Base-by-base conservation (phyloP, 2,113 vertebrate species). In the Amphilophus citrinellus region DNA sequence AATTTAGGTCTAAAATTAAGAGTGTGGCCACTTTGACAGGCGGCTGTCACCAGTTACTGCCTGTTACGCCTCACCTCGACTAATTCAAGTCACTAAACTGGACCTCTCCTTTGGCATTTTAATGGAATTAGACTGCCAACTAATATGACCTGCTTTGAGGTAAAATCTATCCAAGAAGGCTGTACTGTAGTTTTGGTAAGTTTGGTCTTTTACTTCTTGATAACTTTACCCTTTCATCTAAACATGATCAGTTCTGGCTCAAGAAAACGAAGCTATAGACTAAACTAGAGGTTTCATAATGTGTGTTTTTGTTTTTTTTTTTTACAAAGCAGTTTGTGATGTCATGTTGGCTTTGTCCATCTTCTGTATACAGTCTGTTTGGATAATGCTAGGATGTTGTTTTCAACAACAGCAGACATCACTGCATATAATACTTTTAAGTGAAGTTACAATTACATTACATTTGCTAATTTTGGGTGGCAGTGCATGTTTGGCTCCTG, bases 191-290 rank as follows among this genome's bases (percentile, higher is more conserved):
- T 42, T 50, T 30, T 68, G 10, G 15, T 9, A 50, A 68, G 42
- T 0, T 47, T 68, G 2, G 65, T 7, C 42, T 68, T 68, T 47
- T 47, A 2, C 65, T 27, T 0, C 0, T 3, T 50, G 65, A 11
- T 71, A 50, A 50, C 2, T 10, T 56, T 18, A 20, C 18, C 18
- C 7, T 56, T 3, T 56, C 50, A 56, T 53, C 17, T 68, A 68
- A 47, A 68, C 1, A 44, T 50, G 22, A 71, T 30, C 22, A 53
- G 5, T 2, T 53, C 24, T 50, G 10, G 18, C 66, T 71, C 10
- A 13, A 0, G 3, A 71, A 71, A 71, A 17, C 2, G 7, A 0
- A 50, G 27, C 13, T 71, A 27, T 50, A 30, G 30, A 50, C 9
- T 20, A 50, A 7, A 6, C 27, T 50, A 30, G 1, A 71, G 27